Evolutionary conservation across 2,113 vertebrate species (phyloP), one percentile per base, ranked within the genome.

Genomic region (Falcunculus frontatus): DNA sequence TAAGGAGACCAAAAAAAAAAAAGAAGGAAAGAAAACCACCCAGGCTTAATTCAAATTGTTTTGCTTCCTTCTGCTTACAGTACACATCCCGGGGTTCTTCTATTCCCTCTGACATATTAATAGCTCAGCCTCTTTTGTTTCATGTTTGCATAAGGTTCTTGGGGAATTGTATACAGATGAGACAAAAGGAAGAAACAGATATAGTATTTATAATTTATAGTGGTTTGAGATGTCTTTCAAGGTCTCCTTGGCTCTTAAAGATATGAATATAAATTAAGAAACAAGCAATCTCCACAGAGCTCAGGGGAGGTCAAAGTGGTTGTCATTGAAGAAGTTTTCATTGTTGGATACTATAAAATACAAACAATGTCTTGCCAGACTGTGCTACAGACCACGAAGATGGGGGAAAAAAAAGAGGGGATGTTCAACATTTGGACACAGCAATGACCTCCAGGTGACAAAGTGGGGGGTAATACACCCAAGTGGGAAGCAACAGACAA

Each of bases 241-340:
- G 95, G 96, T 97, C 97, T 97, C 90, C 97, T 98, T 97, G 95
- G 93, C 93, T 97, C 96, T 97, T 96, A 96, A 96, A 98, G 95
- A 96, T 95, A 97, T 88, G 97, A 98, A 98, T 98, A 97, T 97
- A 97, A 98, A 98, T 98, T 97, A 97, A 97, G 93, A 97, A 98
- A 97, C 89, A 97, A 97, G 97, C 82, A 95, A 95, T 96, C 97
- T 97, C 89, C 2, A 0, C 89, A 89, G 96, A 97, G 95, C 85
- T 94, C 87, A 64, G 46, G 86, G 72, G 85, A 95, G 65, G 77
- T 75, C 70, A 26, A 91, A 90, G 94, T 78, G 62, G 53, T 65
- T 95, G 91, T 89, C 77, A 27, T 93, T 96, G 95, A 97, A 76
- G 90, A 80, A 64, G 62, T 72, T 96, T 94, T 89, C 83, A 68